Conservation (phyloP, 2,888 invertebrate species). For the Smittia sp. region DNA sequence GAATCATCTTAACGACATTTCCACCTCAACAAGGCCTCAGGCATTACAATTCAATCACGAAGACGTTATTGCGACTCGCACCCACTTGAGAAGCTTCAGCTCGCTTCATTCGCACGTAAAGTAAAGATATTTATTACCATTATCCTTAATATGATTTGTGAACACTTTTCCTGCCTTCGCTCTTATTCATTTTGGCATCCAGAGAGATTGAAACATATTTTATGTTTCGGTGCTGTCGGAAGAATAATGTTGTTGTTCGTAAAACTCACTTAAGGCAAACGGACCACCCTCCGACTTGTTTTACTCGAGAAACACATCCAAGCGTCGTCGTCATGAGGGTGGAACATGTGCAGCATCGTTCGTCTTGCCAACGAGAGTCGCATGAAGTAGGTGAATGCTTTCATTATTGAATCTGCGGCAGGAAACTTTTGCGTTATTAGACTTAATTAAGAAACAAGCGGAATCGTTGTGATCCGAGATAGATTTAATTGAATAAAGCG, state of each 20-base stretch:
- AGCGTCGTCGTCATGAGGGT: conserved; percentile 37
- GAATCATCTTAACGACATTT: background rate
- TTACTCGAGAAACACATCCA: conserved; percentile 23
- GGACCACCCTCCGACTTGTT: conserved; percentile 37
- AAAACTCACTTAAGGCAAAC: conserved; percentile 32
- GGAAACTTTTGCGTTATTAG: conserved; percentile 17
- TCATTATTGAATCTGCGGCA: conserved; percentile 14
- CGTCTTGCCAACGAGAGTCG: background rate
- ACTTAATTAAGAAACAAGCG: background rate
- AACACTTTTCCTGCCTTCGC: conserved; percentile 20
- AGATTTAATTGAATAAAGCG: background rate
- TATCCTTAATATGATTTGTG: conserved; percentile 38
- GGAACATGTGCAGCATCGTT: background rate
- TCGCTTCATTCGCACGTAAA: background rate
- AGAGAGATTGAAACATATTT: conserved; percentile 35
- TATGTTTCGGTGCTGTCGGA: conserved; percentile 31
- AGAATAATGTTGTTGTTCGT: conserved; percentile 33
- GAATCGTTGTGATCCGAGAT: background rate
- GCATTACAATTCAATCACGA: conserved; percentile 28
- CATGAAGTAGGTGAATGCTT: conserved; percentile 16
- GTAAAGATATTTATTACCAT: conserved; percentile 34
- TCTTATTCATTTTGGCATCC: background rate
- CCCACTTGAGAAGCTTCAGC: background rate
- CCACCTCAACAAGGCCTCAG: conserved; percentile 26
- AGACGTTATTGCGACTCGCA: background rate